These are phyloP conservation scores for Phenganax stokvisi DNA, from an alignment of 92 coral and sea anemone species.

Conservation along the genomic window DNA sequence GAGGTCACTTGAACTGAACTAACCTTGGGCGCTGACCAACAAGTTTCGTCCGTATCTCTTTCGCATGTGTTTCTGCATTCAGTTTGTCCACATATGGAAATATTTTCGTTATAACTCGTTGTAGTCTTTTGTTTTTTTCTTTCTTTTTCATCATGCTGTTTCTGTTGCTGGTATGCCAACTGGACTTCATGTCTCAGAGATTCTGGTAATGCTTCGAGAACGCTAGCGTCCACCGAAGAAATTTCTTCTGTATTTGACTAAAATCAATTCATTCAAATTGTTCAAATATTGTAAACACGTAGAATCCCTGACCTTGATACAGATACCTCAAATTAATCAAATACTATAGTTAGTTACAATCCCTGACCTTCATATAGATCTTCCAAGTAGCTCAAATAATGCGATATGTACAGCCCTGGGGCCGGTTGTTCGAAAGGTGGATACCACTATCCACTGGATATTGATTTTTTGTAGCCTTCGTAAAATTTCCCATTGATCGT, in stretches of 20 bases:
- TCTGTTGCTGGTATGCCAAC: constrained; percentile 49
- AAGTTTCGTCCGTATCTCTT: background rate
- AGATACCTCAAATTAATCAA: too few species aligned
- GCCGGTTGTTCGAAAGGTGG: too few species aligned
- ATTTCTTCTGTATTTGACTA: background rate
- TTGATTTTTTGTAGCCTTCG: too few species aligned
- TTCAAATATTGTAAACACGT: too few species aligned
- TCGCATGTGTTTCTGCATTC: background rate
- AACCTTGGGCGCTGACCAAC: background rate
- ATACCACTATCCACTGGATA: too few species aligned
- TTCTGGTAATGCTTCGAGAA: constrained; percentile 65
- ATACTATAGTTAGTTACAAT: too few species aligned
- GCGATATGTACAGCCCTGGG: too few species aligned
- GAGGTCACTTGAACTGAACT: constrained; percentile 5
- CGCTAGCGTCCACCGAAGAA: constrained; percentile 51
- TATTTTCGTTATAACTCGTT: background rate
- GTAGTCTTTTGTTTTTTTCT: background rate
- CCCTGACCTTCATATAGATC: too few species aligned
- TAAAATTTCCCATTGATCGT: too few species aligned
- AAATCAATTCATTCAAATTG: too few species aligned
- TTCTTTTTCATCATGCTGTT: constrained; percentile 27
- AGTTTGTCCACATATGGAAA: background rate
- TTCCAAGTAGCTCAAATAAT: too few species aligned
- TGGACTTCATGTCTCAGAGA: constrained; percentile 61
- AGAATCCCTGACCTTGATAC: too few species aligned